These are phyloP conservation scores for Argyra leucocephala DNA, from an alignment of 2,888 invertebrate genomes.

Conservation along the genomic window DNA sequence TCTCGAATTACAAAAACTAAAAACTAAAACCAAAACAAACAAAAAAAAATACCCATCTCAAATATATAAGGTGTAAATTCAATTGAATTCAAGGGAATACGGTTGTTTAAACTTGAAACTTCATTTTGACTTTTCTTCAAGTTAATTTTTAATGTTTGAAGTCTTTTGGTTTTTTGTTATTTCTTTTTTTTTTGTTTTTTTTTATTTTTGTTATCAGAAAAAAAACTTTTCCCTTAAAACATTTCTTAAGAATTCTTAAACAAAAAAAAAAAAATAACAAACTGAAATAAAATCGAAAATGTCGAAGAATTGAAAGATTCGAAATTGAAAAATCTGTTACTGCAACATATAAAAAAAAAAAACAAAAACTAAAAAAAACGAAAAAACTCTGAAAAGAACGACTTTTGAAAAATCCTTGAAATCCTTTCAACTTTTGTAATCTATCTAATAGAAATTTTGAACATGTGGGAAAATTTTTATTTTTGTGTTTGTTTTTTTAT, in stretches of 20 bases:
- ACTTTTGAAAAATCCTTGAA: neutral
- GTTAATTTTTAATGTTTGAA: neutral
- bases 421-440: neutral
- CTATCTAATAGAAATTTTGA: too few species aligned
- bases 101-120: neutral
- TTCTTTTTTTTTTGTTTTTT: neutral
- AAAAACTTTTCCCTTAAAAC: neutral
- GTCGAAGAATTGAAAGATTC: too few species aligned
- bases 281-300: too few species aligned
- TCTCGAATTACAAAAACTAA: too few species aligned
- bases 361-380: neutral
- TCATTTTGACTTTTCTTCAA: neutral
- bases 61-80: too few species aligned
- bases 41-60: too few species aligned
- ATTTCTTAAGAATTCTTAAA: too few species aligned
- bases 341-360: neutral
- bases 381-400: neutral
- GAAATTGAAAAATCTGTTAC: too few species aligned
- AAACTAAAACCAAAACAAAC: too few species aligned
- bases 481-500: neutral
- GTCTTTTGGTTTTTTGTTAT: neutral
- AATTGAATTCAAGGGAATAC: too few species aligned
- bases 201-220: neutral
- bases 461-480: neutral
- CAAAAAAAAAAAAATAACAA: too few species aligned